phyloP scores from a whole-genome alignment of 2,113 vertebrate genomes.

The Ptilorrhoa leucosticta region DNA sequence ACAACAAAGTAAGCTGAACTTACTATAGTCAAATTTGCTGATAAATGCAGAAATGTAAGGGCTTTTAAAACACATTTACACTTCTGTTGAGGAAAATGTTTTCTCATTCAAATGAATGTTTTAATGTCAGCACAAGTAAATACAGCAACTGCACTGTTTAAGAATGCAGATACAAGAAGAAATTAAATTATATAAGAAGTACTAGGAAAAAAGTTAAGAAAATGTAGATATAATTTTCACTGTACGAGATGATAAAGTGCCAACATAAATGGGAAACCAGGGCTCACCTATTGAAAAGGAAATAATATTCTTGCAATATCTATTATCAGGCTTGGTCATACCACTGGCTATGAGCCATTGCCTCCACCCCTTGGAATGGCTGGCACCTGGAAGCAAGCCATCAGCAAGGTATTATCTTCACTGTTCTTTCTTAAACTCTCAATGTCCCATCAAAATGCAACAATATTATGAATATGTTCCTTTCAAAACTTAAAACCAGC shows the following conservation, averaged over 20 bases:
- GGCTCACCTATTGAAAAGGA: not conserved
- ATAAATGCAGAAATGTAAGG: not conserved
- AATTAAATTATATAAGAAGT: not conserved
- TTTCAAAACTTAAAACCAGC: not conserved
- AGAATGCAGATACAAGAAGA: not conserved
- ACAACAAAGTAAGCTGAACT: not conserved
- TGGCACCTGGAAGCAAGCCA: not conserved
- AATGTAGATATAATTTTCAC: not conserved
- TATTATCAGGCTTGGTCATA: not conserved
- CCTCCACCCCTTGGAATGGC: not conserved
- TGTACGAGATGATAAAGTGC: not conserved
- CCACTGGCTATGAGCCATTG: not conserved
- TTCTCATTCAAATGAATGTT: not conserved
- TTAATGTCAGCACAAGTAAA: not conserved
- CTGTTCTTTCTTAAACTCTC: not conserved
- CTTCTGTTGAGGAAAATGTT: not conserved
- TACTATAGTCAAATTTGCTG: not conserved
- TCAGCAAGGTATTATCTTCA: not conserved
- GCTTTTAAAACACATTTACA: not conserved
- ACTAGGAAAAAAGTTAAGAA: not conserved
- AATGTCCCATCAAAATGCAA: not conserved
- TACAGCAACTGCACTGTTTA: not conserved
- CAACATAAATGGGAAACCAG: not conserved
- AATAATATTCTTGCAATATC: not conserved
- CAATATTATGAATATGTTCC: not conserved